Evolutionary conservation across 2,888 invertebrate genomes (phyloP).

Genomic region (Leucophora obtusa): DNA sequence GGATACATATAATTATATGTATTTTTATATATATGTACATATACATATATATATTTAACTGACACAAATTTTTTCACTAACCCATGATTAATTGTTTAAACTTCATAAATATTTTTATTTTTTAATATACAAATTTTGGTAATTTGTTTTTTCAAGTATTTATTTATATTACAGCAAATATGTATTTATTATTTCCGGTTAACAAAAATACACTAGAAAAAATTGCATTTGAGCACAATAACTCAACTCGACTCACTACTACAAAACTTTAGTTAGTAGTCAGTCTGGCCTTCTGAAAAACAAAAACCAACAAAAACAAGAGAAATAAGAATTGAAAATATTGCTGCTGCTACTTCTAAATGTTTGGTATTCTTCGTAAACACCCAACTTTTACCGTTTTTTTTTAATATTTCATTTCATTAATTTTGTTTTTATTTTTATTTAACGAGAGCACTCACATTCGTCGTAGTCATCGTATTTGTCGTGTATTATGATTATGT

Average conservation of each 20-base stretch:
- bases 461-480: constrained; percentile 2
- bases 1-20: no score
- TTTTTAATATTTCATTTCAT: constrained; percentile 33
- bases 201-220: constrained; percentile 44
- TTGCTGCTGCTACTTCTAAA: constrained; percentile 34
- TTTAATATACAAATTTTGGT: constrained; percentile 21
- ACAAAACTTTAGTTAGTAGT: constrained; percentile 54
- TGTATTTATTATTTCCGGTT: constrained; percentile 60
- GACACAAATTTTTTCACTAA: no score
- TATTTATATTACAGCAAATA: constrained; percentile 42
- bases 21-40: no score
- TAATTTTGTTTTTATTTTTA: constrained; percentile 4
- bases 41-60: no score
- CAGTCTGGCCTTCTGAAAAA: constrained; percentile 52
- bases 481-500: background rate
- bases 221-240: constrained; percentile 45
- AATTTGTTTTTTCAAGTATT: background rate
- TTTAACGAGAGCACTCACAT: constrained; percentile 29
- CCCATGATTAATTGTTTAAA: no score
- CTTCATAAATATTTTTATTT: background rate
- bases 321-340: background rate
- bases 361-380: constrained; percentile 57
- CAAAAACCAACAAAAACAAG: background rate
- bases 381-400: constrained; percentile 64
- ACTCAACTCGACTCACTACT: constrained; percentile 46